A percentile compares a stretch with the other conserved stretches of the same genome.
Evolutionary conservation across 35 echinoderm and acorn worm genomes (phyloP).

Genomic region (Holothuria glaberrima): DNA sequence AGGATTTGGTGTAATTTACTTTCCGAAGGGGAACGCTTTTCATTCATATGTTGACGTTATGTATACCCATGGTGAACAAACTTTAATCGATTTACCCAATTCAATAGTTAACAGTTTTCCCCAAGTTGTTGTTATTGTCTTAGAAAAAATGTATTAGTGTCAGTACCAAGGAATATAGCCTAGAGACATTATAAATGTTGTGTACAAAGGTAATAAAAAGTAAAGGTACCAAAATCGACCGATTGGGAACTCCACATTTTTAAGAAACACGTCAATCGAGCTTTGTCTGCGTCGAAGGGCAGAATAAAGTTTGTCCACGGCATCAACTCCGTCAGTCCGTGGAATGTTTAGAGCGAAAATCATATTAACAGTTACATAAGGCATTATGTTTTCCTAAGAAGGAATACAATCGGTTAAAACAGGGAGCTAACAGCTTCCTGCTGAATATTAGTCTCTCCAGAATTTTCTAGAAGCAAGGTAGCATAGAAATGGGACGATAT

Average conservation of each 20-base stretch:
- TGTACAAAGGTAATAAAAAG: background rate
- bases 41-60: background rate
- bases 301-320: slow-evolving; percentile 3
- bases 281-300: background rate
- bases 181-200: background rate
- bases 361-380: background rate
- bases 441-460: background rate
- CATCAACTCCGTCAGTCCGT: background rate
- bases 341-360: slow-evolving; percentile 11
- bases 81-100: background rate
- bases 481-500: slow-evolving; percentile 1
- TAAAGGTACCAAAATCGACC: background rate
- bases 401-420: background rate
- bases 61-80: background rate
- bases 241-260: background rate
- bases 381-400: background rate
- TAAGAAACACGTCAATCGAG: background rate
- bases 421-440: no score
- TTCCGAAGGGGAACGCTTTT: no score
- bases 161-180: background rate
- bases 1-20: no score
- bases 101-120: background rate
- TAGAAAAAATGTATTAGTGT: background rate
- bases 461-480: background rate
- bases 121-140: background rate